Percentiles rank a stretch among this genome's conserved stretches.
Evolutionary conservation across 2,797 vertebrate species (phyloP).

Genomic region (Pelochelys cantorii): DNA sequence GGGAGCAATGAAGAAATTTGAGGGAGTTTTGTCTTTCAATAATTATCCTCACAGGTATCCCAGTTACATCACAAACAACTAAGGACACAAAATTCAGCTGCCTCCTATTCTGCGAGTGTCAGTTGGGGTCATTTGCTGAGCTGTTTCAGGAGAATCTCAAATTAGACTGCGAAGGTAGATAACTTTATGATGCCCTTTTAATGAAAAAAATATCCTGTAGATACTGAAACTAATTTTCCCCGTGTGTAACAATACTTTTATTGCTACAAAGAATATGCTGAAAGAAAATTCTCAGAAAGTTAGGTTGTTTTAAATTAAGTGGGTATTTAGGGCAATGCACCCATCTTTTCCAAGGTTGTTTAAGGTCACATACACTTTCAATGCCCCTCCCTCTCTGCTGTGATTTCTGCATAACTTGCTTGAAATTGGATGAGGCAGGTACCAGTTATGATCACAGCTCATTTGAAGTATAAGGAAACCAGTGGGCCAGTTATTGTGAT

Average conservation of each 20-base stretch:
- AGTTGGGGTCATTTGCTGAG: neutral
- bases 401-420: neutral
- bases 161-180: neutral
- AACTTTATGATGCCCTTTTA: neutral
- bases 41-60: neutral
- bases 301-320: neutral
- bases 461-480: neutral
- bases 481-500: neutral
- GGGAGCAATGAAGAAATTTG: neutral
- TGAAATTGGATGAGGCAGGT: neutral
- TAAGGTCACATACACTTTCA: neutral
- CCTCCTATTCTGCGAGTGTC: neutral
- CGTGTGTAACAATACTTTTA: neutral
- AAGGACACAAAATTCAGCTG: neutral
- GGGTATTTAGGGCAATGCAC: neutral
- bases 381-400: neutral
- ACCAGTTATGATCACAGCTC: neutral
- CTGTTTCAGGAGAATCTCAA: neutral
- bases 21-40: neutral
- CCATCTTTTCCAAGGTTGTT: neutral
- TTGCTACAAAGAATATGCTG: neutral
- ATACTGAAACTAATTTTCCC: neutral
- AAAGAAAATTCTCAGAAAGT: neutral
- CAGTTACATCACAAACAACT: neutral
- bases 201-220: neutral